Evolutionary conservation across 2,888 invertebrate genomes (phyloP).

Genomic region (Acrocyrtus sp.): DNA sequence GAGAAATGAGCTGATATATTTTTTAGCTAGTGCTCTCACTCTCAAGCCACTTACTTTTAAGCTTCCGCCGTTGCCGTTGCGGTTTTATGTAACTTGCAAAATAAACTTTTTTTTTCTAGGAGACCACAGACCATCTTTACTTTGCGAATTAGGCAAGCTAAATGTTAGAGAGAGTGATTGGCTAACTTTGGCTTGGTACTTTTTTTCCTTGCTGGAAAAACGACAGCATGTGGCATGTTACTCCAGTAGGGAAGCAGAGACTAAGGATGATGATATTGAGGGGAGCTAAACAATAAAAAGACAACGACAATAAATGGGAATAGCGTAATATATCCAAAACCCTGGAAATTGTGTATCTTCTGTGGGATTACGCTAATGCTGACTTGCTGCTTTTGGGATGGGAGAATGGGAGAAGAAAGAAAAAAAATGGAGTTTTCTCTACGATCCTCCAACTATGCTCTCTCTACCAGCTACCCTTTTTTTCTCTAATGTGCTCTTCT

Average conservation of each 20-base stretch:
- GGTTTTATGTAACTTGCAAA: conserved; percentile 33
- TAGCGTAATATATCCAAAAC: background rate
- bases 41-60: background rate
- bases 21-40: background rate
- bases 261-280: conserved; percentile 10
- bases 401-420: background rate
- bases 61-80: background rate
- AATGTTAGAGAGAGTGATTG: conserved; percentile 13
- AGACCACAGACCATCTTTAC: conserved; percentile 28
- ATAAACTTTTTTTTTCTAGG: conserved; percentile 16
- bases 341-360: no score
- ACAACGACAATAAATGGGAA: conserved; percentile 4
- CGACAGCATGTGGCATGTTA: conserved; percentile 22
- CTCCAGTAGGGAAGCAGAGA: conserved; percentile 12
- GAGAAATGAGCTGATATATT: no score
- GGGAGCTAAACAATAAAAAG: background rate
- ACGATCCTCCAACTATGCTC: background rate
- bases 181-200: conserved; percentile 26
- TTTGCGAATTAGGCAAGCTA: conserved; percentile 31
- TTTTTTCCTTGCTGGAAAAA: conserved; percentile 8
- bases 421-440: background rate
- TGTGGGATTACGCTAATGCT: background rate
- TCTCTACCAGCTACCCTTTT: conserved; percentile 8
- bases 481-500: conserved; percentile 48
- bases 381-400: background rate